These are phyloP conservation scores for Erynnis tages DNA, from an alignment of 2,888 invertebrate genomes.

Conservation along the genomic window DNA sequence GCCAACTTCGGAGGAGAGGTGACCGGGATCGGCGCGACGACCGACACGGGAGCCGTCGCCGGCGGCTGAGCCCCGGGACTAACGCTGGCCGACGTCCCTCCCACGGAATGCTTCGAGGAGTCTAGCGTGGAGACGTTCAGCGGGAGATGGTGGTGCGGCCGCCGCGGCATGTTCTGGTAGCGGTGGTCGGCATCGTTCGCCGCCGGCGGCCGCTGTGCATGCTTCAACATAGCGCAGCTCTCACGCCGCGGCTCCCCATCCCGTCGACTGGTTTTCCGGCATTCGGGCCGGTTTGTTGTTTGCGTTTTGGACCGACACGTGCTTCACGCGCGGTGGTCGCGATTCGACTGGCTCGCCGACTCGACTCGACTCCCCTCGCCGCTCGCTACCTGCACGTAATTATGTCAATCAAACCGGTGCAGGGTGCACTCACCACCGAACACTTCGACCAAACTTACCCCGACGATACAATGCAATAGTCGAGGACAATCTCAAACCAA, in stretches of 20 bases:
- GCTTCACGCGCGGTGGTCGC: conserved; percentile 54
- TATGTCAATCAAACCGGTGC: conserved; percentile 63
- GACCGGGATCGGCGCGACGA: conserved; percentile 56
- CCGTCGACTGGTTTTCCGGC: conserved; percentile 68
- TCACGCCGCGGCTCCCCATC: conserved; percentile 69
- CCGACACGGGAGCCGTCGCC: conserved; percentile 46
- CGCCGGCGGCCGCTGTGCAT: conserved; percentile 83
- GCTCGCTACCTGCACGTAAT: conserved; percentile 57
- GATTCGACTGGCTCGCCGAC: conserved; percentile 59
- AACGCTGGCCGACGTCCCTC: conserved; percentile 79
- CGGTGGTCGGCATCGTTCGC: conserved; percentile 78
- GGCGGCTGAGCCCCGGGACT: conserved; percentile 78
- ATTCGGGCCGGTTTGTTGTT: conserved; percentile 53
- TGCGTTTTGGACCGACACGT: conserved; percentile 40
- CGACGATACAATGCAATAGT: conserved; percentile 35
- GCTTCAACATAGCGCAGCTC: conserved; percentile 85
- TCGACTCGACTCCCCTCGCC: conserved; percentile 36
- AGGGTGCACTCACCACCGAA: conserved; percentile 44
- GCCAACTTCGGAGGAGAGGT: conserved; percentile 71
- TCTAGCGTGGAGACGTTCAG: conserved; percentile 86
- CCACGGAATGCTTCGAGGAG: conserved; percentile 84
- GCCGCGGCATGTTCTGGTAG: conserved; percentile 81
- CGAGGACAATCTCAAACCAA: conserved; percentile 16
- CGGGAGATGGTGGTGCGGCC: conserved; percentile 83
- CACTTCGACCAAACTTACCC: conserved; percentile 44